Base-by-base conservation (phyloP, 1,140 invertebrate genomes). In the Adoxophyes honmai region DNA sequence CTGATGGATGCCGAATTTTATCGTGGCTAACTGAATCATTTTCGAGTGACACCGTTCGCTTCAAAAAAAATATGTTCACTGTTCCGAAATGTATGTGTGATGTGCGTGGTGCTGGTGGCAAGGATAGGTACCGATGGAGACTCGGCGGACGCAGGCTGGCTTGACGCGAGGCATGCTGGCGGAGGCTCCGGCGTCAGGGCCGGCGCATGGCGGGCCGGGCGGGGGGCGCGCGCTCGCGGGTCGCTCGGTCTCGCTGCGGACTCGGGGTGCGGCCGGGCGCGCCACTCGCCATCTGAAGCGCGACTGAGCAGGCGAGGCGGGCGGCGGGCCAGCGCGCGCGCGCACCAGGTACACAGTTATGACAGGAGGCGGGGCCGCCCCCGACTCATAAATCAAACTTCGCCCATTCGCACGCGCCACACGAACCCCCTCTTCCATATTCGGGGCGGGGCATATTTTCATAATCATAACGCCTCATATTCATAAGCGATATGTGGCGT, bases 1-100 rank as follows among this genome's bases (percentile, higher is more conserved):
- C 71, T 81, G 76, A 61, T 90, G 90, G 73, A 91, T 91, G 86
- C 87, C 89, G 88, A 90, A 91, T 84, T 91, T 91, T 64, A 91
- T 89, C 66, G 90, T 91, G 70, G 90, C 90, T 86, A 91, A 91
- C 83, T 90, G 90, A 88, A 91, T 90, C 90, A 91, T 91, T 89
- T 86, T 87, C 66, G 65, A 62, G 59, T 60, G 61, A 62, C 34
- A 11, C 54, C 57, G 55, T 62, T 54, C 55, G 58, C 37, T 58
- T 57, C 60, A 36, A 36, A 48, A 58, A 67, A 44, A 52, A 44
- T 51, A 37, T 42, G 42, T 62, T 68, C 71, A 74, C 71, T 70
- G 62, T 48, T 62, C 64, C 64, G 44, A 54, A 39, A 37, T 53
- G 44, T 52, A 28, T 36, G 33, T 42, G 63, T 68, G 65, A 53